Evolutionary conservation across 2,797 vertebrate genomes (phyloP).

Genomic region (Periparus ater): DNA sequence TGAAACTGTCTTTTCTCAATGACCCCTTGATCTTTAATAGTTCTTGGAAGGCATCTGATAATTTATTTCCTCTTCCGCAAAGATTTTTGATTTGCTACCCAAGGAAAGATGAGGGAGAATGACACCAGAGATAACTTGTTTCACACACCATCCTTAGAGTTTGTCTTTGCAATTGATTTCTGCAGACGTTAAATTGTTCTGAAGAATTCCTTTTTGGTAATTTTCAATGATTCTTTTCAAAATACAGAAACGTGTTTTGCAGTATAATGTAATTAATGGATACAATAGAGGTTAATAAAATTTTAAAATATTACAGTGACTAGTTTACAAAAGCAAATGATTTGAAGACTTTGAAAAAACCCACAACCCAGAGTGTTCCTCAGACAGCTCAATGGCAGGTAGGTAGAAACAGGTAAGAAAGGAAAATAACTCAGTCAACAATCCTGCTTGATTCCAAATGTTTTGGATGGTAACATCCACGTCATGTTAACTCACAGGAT

Average conservation of each 20-base stretch:
- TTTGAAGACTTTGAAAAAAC: not conserved
- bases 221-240: not conserved
- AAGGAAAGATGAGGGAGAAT: not conserved
- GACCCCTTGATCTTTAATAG: not conserved
- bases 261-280: not conserved
- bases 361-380: not conserved
- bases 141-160: not conserved
- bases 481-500: not conserved
- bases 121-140: not conserved
- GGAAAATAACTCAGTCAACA: not conserved
- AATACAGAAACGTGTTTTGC: not conserved
- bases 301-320: not conserved
- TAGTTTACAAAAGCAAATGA: not conserved
- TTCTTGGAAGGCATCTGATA: not conserved
- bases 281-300: not conserved
- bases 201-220: not conserved
- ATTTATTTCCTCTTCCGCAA: not conserved
- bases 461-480: not conserved
- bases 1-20: not conserved
- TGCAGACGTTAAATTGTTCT: not conserved
- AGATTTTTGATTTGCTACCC: not conserved
- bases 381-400: not conserved
- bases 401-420: not conserved
- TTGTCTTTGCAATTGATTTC: not conserved
- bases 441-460: not conserved